These are phyloP conservation scores for Choloepus hoffmanni DNA, from an alignment of 2,113 vertebrate genomes.

Conservation along the genomic window DNA sequence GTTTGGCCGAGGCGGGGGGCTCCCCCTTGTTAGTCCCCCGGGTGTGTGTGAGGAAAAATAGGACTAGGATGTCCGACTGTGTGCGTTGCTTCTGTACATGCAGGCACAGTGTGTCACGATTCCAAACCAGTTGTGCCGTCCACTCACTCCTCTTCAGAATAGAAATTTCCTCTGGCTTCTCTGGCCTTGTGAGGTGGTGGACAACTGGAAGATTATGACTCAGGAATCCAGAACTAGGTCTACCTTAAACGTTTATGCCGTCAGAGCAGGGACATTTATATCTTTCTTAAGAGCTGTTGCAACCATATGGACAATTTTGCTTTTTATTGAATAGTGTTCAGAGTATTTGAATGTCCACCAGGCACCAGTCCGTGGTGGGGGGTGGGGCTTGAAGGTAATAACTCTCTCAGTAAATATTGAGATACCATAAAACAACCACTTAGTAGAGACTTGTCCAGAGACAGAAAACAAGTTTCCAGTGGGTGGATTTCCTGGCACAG, in stretches of 20 bases:
- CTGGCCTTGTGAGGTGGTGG: constrained; percentile 77
- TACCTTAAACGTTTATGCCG: constrained; percentile 83
- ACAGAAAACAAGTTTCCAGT: neutral
- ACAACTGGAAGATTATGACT: constrained; percentile 88
- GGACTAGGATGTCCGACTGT: constrained; percentile 80
- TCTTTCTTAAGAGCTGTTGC: constrained; percentile 91
- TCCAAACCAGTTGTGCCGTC: constrained; percentile 83
- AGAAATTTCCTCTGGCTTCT: constrained; percentile 77
- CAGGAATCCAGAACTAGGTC: constrained; percentile 87
- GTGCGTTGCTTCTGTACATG: constrained; percentile 83
- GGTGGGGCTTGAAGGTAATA: neutral
- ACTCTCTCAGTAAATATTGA: neutral
- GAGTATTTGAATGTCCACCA: neutral
- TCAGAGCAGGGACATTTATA: constrained; percentile 85
- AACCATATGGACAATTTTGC: constrained; percentile 83
- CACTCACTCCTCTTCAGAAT: constrained; percentile 79
- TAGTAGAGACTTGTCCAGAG: constrained; percentile 14
- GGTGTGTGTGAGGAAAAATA: constrained; percentile 80
- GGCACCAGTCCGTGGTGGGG: neutral
- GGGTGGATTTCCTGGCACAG: accelerated
- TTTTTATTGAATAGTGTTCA: constrained; percentile 31
- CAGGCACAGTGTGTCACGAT: constrained; percentile 77
- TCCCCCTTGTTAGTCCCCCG: constrained; percentile 81
- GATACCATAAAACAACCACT: constrained; percentile 59
- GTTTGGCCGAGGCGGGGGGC: constrained; percentile 45